Base-by-base conservation (phyloP, 2,888 invertebrate genomes). In the Tyria jacobaeae region DNA sequence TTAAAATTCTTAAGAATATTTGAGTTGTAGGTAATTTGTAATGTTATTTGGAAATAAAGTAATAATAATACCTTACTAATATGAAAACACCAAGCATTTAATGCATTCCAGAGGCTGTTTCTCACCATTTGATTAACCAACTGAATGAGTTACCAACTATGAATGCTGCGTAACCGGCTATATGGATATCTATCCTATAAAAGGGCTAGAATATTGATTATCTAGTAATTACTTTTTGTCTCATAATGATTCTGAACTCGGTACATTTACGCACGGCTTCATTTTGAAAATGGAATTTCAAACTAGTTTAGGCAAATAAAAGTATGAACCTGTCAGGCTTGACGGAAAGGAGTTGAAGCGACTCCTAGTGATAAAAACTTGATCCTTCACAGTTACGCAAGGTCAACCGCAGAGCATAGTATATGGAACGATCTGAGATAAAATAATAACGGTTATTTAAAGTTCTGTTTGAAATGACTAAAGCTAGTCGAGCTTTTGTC, bases 341-440 rank as follows among this genome's bases (percentile, higher is more conserved):
- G 71, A 77, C 71, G n/a, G n/a, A n/a, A n/a, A 25, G 50, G 50
- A 41, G 63, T 50, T 50, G 31, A 53, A 35, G 60, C 52, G 55
- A 17, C 64, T 66, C 47, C 60, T 60, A 58, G 60, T 63, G 60
- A 72, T 72, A 80, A 80, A 80, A 80, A 79, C 68, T 76, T 69
- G 78, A 80, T 78, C 76, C 71, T 75, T 74, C 72, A 73, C 62
- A 71, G 73, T 74, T 74, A 71, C 70, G 74, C 78, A 80, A 78
- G 76, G 77, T 79, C 75, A 70, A 69, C 70, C 74, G 71, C 71
- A 76, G 57, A 55, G 64, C 7, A 24, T 9, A 76, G 73, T 64
- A 73, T 63, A 75, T 9, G 60, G 7, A 0, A 17, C 2, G 5
- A 0, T 7, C 17, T 41, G 2, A 61, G 70, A 80, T 68, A 61